Evolutionary conservation across 2,113 vertebrate species (phyloP), one percentile per base, ranked within the genome.

Genomic region (Ciconia maguari): DNA sequence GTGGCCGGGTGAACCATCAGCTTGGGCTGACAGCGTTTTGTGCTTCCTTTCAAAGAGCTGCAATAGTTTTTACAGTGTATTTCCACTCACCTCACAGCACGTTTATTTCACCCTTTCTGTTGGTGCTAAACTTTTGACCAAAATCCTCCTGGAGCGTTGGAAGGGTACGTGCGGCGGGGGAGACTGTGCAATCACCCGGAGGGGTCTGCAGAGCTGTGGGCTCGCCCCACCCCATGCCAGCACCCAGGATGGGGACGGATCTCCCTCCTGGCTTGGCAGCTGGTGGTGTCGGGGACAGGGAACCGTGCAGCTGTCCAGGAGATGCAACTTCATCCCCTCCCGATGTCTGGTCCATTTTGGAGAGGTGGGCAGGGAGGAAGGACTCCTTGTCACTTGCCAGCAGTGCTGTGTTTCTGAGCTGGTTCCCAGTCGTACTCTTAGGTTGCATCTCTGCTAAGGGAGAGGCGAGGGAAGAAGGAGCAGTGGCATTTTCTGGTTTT

Each of bases 81-180:
- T 89, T 69, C 34, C 42, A 36, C 61, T 80, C 34, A 26, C 49
- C 41, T 94, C 61, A 10, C 41, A 19, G 29, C 27, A 64, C 1
- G 0, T 32, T 32, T 79, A 16, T 74, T 91, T 84, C 32, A 72
- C 52, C 81, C 13, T 61, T 81, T 92, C 74, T 64, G 75, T 65
- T 26, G 29, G 10, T 79, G 79, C 25, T 88, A 93, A 97, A 97
- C 96, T 97, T 97, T 66, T 27, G 58, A 41, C 19, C 13, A 26
- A 75, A 89, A 93, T 44, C 71, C 20, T 83, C 22, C 52, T 1
- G 4, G 41, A 66, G 29, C 38, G 18, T 71, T 0, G 0, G 13
- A 42, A 46, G 18, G 32, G 7, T 48, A 15, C 70, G 41, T 34
- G 52, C 21, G 34, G 20, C 24, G 32, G 20, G 21, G 21, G 20